phyloP scores from a whole-genome alignment of 2,888 invertebrate species.

The Hypomecis atomaria region DNA sequence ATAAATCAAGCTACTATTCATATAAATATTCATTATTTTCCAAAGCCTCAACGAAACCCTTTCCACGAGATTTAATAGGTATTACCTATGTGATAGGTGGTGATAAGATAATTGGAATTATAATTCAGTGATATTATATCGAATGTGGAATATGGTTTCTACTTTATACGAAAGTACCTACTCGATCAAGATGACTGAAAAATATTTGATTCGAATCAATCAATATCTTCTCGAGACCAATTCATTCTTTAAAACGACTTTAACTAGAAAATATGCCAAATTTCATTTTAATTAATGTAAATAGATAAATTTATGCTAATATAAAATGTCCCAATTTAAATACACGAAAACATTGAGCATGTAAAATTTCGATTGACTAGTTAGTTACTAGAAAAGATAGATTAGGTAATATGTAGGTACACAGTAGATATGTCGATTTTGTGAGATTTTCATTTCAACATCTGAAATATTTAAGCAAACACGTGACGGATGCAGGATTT shows the following conservation, averaged over 20 bases:
- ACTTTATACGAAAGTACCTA: no score
- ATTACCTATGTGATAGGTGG: no score
- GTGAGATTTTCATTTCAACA: constrained; percentile 29
- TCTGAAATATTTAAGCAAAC: constrained; percentile 16
- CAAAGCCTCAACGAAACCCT: no score
- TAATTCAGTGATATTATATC: no score
- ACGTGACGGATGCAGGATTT: constrained; percentile 28
- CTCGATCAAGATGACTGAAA: no score
- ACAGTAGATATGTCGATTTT: constrained; percentile 45
- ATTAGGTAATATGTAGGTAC: constrained; percentile 45
- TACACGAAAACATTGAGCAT: constrained; percentile 43
- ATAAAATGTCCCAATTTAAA: constrained; percentile 27
- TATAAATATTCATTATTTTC: constrained; percentile 1
- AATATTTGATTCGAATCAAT: no score
- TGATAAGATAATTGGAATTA: no score
- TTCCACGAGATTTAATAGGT: no score
- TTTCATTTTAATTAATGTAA: constrained; percentile 8
- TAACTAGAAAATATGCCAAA: constrained; percentile 20
- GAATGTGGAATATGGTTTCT: no score
- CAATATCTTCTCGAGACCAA: background rate
- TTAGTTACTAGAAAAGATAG: constrained; percentile 46
- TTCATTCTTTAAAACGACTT: background rate
- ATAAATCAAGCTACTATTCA: background rate
- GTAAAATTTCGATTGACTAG: constrained; percentile 50
- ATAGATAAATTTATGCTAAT: constrained; percentile 16